Evolutionary conservation across 1,140 invertebrate genomes (phyloP).

Genomic region (Coptotermes formosanus): DNA sequence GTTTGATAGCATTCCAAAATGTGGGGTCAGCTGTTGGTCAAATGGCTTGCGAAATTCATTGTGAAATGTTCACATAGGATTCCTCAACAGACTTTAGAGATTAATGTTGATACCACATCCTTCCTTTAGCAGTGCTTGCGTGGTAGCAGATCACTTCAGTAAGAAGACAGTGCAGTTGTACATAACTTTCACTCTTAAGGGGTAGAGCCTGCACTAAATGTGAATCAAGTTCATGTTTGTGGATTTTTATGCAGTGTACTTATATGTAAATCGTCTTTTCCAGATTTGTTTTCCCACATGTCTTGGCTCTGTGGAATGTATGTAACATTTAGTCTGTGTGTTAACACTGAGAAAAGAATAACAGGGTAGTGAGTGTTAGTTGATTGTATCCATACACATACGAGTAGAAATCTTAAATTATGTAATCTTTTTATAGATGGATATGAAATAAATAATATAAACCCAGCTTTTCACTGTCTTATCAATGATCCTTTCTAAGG

Average conservation of each 20-base stretch:
- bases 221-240: neutral
- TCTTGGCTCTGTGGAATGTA: neutral
- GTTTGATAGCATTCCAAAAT: neutral
- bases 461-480: neutral
- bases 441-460: slow-evolving; percentile 28
- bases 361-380: slow-evolving; percentile 28
- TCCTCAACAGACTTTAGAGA: neutral
- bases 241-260: neutral
- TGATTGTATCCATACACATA: neutral
- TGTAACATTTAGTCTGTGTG: slow-evolving; percentile 9
- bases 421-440: slow-evolving; percentile 34
- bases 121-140: no score
- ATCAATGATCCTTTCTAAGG: no score
- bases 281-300: neutral
- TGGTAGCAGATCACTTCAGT: neutral
- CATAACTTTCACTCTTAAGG: neutral
- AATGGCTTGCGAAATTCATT: neutral
- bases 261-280: neutral
- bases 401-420: slow-evolving; percentile 10
- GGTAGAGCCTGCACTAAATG: neutral
- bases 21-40: neutral
- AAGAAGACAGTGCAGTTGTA: neutral
- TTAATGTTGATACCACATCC: neutral
- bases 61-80: neutral
- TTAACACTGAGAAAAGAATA: slow-evolving; percentile 16